These are phyloP conservation scores for Goniozus legneri DNA, from an alignment of 1,140 invertebrate genomes.

Conservation along the genomic window DNA sequence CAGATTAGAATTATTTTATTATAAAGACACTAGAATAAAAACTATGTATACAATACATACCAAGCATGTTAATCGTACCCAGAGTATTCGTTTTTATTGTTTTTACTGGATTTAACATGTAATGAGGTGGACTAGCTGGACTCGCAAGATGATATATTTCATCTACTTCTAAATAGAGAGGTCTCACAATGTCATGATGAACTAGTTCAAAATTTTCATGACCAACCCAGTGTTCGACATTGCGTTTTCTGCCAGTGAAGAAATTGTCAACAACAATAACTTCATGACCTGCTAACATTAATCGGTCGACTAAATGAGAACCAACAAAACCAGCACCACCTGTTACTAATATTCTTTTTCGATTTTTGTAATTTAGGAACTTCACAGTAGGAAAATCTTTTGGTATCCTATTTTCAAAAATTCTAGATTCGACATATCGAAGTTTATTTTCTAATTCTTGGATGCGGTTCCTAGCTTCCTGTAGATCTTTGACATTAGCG, in stretches of 20 bases:
- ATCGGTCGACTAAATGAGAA: slow-evolving; percentile 91
- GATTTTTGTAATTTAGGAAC: slow-evolving; percentile 84
- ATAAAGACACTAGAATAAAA: neutral
- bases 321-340: slow-evolving; percentile 99
- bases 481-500: slow-evolving; percentile 54
- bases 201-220: slow-evolving; percentile 99
- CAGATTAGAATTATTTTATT: neutral
- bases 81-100: slow-evolving; percentile 99
- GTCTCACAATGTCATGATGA: slow-evolving; percentile 98
- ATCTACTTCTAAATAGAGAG: slow-evolving; percentile 96
- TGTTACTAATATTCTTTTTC: slow-evolving; percentile 89
- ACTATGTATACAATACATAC: slow-evolving; percentile 57
- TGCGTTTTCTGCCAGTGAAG: slow-evolving; percentile 94
- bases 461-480: slow-evolving; percentile 63
- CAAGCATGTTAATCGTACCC: slow-evolving; percentile 99
- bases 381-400: slow-evolving; percentile 88
- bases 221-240: slow-evolving; percentile 98
- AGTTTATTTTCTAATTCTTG: slow-evolving; percentile 70
- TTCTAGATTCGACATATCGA: slow-evolving; percentile 59
- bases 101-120: slow-evolving; percentile 99
- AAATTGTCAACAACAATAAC: slow-evolving; percentile 98
- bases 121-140: slow-evolving; percentile 97
- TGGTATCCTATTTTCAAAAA: slow-evolving; percentile 61
- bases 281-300: slow-evolving; percentile 97
- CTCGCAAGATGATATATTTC: slow-evolving; percentile 99